Evolutionary conservation across 2,797 vertebrate genomes (phyloP).

Genomic region (Choloepus didactylus): DNA sequence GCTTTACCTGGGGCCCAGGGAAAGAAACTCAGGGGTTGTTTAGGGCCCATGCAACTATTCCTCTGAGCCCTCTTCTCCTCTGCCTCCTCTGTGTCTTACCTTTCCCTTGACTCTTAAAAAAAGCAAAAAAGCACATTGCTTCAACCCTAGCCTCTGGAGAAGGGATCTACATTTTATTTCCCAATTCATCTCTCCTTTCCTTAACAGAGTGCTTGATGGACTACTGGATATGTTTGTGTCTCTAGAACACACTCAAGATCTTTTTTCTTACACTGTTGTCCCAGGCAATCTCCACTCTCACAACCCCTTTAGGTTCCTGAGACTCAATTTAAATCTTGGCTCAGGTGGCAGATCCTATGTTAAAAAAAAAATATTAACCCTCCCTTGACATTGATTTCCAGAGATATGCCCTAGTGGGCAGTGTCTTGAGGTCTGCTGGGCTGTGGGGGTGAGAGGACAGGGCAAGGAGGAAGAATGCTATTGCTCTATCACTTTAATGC

Average conservation of each 20-base stretch:
- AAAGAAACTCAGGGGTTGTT: not conserved
- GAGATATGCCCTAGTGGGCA: too few relatives aligned
- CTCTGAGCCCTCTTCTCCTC: not conserved
- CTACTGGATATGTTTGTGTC: not conserved
- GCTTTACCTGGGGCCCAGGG: not conserved
- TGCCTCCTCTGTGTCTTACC: not conserved
- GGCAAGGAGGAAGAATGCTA: not conserved
- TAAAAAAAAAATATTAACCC: not conserved
- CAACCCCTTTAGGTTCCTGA: not conserved
- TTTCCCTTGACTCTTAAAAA: not conserved
- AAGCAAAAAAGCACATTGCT: not conserved
- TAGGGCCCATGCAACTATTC: rapidly evolving
- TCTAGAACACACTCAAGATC: not conserved
- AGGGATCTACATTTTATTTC: not conserved
- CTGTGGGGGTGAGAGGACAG: not conserved
- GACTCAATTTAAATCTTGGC: not conserved
- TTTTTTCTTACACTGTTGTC: not conserved
- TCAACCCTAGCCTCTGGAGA: not conserved
- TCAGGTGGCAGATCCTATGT: not conserved
- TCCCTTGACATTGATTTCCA: not conserved
- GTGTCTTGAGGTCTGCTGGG: not conserved
- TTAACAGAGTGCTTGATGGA: not conserved
- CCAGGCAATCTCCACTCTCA: not conserved
- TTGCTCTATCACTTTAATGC: not conserved
- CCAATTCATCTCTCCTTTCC: not conserved